phyloP scores from a whole-genome alignment of 2,797 vertebrate species.

The Thaleichthys pacificus region DNA sequence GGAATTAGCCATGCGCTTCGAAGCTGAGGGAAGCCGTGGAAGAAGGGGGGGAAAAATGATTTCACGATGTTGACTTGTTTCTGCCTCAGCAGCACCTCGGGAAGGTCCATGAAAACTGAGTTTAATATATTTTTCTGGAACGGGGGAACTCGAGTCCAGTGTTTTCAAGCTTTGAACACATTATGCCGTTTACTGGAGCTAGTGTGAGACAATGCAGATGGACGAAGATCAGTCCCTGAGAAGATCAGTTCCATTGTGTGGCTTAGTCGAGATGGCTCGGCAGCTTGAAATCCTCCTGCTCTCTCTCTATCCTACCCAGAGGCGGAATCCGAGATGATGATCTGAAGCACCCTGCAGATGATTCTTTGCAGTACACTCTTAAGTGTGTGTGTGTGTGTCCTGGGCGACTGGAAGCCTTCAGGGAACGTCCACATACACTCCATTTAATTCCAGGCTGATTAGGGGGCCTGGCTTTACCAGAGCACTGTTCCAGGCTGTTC shows the following conservation, averaged over 20 bases:
- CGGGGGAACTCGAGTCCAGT: too few relatives aligned
- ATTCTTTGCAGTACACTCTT: not conserved
- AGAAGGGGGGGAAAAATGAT: not conserved
- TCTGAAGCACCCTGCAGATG: not conserved
- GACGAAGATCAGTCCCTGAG: not conserved
- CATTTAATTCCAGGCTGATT: constrained; percentile 7
- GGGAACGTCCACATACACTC: constrained; percentile 1
- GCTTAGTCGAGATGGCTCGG: not conserved
- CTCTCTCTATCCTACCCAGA: not conserved
- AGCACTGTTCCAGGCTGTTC: constrained; percentile 9
- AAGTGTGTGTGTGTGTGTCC: not conserved
- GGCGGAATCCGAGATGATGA: not conserved
- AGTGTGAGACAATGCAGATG: too few relatives aligned
- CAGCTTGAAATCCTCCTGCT: not conserved
- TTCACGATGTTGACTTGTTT: not conserved
- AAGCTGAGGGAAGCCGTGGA: not conserved
- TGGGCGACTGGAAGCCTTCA: not conserved
- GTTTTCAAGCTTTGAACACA: too few relatives aligned
- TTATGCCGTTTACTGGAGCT: too few relatives aligned
- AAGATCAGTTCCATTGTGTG: not conserved
- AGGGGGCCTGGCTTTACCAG: constrained; percentile 1
- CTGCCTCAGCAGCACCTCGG: not conserved
- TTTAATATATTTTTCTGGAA: not conserved
- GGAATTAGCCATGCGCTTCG: constrained; percentile 6
- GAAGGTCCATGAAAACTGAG: not conserved